Conservation (phyloP, 2,797 vertebrate genomes). For the Muscicapa comitata region DNA sequence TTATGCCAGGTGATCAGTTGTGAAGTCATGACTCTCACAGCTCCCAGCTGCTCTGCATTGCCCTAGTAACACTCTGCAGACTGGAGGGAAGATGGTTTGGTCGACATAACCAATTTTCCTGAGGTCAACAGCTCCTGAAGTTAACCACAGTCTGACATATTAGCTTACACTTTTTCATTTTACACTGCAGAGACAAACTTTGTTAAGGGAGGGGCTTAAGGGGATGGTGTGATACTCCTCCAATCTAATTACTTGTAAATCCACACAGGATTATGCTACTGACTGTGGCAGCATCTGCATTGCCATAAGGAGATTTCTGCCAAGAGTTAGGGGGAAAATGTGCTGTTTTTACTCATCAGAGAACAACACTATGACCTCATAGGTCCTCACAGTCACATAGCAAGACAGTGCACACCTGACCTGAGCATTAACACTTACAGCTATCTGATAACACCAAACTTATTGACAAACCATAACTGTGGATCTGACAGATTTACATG, state of each 20-base stretch:
- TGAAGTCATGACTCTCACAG: neutral
- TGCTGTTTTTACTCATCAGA: neutral
- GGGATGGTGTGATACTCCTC: neutral
- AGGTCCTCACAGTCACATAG: neutral
- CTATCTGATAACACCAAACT: neutral
- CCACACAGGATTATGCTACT: neutral
- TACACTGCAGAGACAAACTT: neutral
- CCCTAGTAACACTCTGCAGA: neutral
- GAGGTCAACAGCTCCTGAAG: neutral
- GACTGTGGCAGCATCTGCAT: neutral
- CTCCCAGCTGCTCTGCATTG: neutral
- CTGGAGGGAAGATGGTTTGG: neutral
- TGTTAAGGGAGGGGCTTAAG: neutral
- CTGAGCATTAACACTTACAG: neutral
- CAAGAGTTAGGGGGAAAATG: neutral
- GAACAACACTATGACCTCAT: rapidly evolving
- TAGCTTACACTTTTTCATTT: neutral
- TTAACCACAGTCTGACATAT: neutral
- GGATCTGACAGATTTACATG: neutral
- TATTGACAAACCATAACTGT: neutral
- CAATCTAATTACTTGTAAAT: neutral
- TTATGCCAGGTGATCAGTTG: neutral
- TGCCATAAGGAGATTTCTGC: neutral
- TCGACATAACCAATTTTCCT: neutral
- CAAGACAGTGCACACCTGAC: neutral